Base-by-base conservation (phyloP, 2,888 invertebrate species). In the Noctua janthina region DNA sequence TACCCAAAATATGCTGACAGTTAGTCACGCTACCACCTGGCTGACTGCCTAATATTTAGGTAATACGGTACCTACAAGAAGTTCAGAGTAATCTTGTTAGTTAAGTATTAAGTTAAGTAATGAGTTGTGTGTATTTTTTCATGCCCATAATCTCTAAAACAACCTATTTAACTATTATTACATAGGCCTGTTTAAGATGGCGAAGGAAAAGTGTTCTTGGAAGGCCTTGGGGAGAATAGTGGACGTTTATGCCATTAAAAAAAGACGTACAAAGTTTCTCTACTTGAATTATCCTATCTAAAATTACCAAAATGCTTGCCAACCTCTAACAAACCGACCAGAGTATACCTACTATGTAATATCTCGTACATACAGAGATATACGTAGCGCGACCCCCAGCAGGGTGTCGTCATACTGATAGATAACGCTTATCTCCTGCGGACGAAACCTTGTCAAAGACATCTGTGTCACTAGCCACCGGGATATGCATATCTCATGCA, bases 321-420 rank as follows among this genome's bases (percentile, higher is more conserved):
- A 68, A 49, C 56, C n/a, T 56, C 15, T 56, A n/a, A 29, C 35
- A 56, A 35, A 43, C 11, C 43, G 20, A 51, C 49, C 46, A 13
- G 23, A 23, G n/a, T 13, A 15, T 78, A 59, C 51, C 43, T 80
- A 74, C 15, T 66, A 69, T 66, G 68, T 80, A 35, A 62, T 81
- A 76, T 71, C 66, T 39, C 17, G 49, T 69, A 35, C 67, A 59
- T 10, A 67, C 39, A 35, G 35, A 64, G 62, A 51, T 35, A 79
- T 62, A 49, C 11, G 62, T 64, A 66, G 39, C 77, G 72, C 92
- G 93, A 92, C 92, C 93, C 93, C 93, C 93, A 92, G 92, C 90
- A 88, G 88, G 82, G 88, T 79, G 82, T 83, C 87, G 82, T 88
- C 85, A 85, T 79, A 76, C 82, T 78, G 89, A 89, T 89, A 89